Base-by-base conservation (phyloP, 2,888 invertebrate species). In the Poecilobothrus nobilitatus region DNA sequence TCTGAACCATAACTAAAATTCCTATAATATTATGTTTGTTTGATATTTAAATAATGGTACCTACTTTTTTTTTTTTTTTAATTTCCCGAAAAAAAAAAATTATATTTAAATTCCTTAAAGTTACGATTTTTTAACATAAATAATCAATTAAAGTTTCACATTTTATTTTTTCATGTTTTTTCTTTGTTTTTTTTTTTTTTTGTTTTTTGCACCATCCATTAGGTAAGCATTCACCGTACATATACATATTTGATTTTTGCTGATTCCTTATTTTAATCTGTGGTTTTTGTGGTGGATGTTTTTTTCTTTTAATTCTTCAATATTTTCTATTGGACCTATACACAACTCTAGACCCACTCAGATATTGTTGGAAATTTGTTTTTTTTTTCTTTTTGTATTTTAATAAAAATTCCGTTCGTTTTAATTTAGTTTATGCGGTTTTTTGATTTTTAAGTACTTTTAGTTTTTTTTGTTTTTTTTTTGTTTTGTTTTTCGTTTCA, bases 371-470 rank as follows among this genome's bases (percentile, higher is more conserved):
- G 7, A 37, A 37, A 37, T 7, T 37, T 37, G 2, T 37, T 37
- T 53, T n/a, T 18, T n/a, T 53, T 6, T 53, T 53, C 18, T 53
- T 53, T 18, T 53, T 1, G 12, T 18, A 7, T 53, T 53, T 53
- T 53, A 53, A 53, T 53, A 53, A 53, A 53, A 53, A 53, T 53
- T 53, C 53, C 53, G 53, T 53, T 53, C 53, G 53, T 53, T 53
- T 53, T 53, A 53, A 53, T 53, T 53, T 53, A 53, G 53, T 53
- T 53, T 53, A 53, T 53, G 53, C 53, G 53, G 53, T 53, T 18
- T 53, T 53, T 41, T 41, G 27, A 8, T 8, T 37, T 37, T 37
- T 37, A 37, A 37, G 37, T 37, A 37, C 53, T 3, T 53, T 53
- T n/a, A n/a, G n/a, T n/a, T n/a, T n/a, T n/a, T n/a, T n/a, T n/a